A percentile compares a stretch with the other conserved stretches of the same genome.
phyloP scores from a whole-genome alignment of 2,888 invertebrate genomes.

The Drosophila mimetica region DNA sequence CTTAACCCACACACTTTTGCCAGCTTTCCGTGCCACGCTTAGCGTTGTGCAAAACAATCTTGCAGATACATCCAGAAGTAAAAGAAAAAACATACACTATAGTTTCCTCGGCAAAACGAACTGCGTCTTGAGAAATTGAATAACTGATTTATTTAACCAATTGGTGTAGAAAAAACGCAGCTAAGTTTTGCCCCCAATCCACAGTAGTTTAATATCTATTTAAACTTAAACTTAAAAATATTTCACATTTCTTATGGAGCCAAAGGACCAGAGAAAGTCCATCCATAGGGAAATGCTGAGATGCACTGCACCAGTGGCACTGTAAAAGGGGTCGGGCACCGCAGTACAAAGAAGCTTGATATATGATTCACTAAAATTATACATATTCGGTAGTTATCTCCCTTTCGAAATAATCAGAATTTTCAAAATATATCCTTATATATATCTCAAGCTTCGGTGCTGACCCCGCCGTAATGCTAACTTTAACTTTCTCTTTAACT shows the following conservation, averaged over 20 bases:
- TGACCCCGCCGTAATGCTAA: constrained; percentile 67
- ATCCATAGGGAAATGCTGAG: constrained; percentile 46
- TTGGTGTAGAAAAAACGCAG: constrained; percentile 28
- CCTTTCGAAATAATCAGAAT: not conserved
- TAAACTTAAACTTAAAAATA: constrained; percentile 32
- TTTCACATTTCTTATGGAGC: constrained; percentile 49
- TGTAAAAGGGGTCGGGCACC: constrained; percentile 22
- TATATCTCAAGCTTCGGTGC: constrained; percentile 56
- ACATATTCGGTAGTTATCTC: constrained; percentile 1
- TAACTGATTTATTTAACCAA: not conserved
- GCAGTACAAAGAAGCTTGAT: constrained; percentile 43
- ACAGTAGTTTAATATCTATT: constrained; percentile 47
- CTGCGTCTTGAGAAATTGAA: constrained; percentile 35
- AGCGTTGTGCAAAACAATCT: constrained; percentile 64
- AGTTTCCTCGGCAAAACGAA: constrained; percentile 33
- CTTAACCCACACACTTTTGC: constrained; percentile 37
- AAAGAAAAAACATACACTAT: constrained; percentile 6
- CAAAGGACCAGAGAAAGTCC: constrained; percentile 33
- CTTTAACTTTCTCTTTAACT: constrained; percentile 72
- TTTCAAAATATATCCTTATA: constrained; percentile 5
- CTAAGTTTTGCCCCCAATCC: constrained; percentile 20
- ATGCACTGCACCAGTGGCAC: constrained; percentile 45
- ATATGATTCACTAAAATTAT: not conserved
- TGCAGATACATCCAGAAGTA: constrained; percentile 37
- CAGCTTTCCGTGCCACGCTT: constrained; percentile 67